These are phyloP conservation scores for Ia io DNA, from an alignment of 2,113 vertebrate species.

Conservation along the genomic window DNA sequence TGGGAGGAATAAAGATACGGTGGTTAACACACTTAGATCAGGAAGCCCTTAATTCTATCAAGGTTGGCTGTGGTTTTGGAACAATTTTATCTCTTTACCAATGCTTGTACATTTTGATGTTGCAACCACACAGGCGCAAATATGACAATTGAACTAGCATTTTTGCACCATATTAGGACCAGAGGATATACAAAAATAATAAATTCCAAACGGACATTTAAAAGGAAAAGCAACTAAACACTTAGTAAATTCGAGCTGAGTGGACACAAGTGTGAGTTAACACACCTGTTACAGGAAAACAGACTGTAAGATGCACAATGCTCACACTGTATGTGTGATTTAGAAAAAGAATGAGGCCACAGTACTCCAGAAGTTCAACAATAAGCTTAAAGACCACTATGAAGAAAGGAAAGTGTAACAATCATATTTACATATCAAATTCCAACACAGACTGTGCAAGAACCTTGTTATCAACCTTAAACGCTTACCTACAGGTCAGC, in stretches of 20 bases:
- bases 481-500: accelerated
- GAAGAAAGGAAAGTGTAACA: neutral
- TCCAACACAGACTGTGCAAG: neutral
- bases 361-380: neutral
- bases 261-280: neutral
- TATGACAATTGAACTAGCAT: neutral
- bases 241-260: neutral
- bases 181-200: neutral
- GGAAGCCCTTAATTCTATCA: neutral
- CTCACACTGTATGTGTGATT: accelerated
- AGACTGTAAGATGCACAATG: too few relatives aligned
- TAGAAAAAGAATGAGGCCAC: neutral
- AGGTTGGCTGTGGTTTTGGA: neutral
- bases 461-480: neutral
- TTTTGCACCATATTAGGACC: neutral
- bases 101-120: neutral
- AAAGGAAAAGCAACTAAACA: neutral
- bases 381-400: neutral
- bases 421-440: neutral
- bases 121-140: neutral
- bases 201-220: neutral
- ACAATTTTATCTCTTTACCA: neutral
- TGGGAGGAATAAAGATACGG: neutral
- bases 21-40: accelerated
- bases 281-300: neutral